These are phyloP conservation scores for Drosophila maculinotata DNA, from an alignment of 2,888 invertebrate genomes.

Conservation along the genomic window DNA sequence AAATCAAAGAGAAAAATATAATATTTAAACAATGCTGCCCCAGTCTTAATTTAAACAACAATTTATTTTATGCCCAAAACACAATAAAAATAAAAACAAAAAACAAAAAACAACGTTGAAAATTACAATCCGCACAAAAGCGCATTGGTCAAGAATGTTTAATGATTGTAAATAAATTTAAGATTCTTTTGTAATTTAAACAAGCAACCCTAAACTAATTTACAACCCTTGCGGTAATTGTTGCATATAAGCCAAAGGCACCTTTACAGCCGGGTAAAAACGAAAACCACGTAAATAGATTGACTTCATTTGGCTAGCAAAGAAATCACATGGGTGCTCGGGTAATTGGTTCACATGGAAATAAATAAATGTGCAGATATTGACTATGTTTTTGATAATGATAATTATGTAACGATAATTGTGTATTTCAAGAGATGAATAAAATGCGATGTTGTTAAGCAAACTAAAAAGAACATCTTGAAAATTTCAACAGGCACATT, in stretches of 20 bases:
- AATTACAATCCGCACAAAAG: conserved; percentile 9
- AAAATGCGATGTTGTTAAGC: conserved; percentile 68
- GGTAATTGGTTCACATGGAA: conserved; percentile 45
- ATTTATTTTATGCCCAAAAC: conserved; percentile 30
- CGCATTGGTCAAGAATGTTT: conserved; percentile 16
- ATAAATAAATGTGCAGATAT: conserved; percentile 30
- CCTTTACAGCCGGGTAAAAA: conserved; percentile 64
- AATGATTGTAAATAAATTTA: conserved; percentile 35
- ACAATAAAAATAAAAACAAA: conserved; percentile 24
- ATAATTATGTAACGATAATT: conserved; percentile 63
- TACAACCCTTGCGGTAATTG: conserved; percentile 7
- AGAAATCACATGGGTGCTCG: conserved; percentile 33
- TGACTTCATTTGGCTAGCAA: conserved; percentile 24
- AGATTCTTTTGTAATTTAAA: conserved; percentile 47
- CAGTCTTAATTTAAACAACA: conserved; percentile 58
- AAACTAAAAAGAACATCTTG: conserved; percentile 20
- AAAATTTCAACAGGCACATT: too few species aligned
- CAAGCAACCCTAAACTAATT: conserved; percentile 2
- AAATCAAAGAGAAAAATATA: conserved; percentile 36
- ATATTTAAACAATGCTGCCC: conserved; percentile 50
- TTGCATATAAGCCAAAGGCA: conserved; percentile 44
- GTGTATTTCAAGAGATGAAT: conserved; percentile 62
- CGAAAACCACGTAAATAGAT: conserved; percentile 12
- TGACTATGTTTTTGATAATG: conserved; percentile 58
- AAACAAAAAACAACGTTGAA: not conserved